Percentiles rank a stretch among this genome's conserved stretches.
Conservation (phyloP, 1,140 invertebrate species). For the Theocolax elegans region DNA sequence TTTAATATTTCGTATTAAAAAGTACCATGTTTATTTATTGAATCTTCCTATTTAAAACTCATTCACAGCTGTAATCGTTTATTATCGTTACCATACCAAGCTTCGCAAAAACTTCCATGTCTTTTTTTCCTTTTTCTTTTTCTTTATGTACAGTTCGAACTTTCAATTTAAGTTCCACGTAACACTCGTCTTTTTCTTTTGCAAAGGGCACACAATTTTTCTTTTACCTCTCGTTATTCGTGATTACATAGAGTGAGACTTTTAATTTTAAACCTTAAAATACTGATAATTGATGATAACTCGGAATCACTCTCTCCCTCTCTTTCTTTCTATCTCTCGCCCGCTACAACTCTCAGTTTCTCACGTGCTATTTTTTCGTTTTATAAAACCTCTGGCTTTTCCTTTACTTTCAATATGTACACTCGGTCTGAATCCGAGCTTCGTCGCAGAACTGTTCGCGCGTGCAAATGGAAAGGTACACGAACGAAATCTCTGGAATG, state of each 20-base stretch:
- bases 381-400: constrained; percentile 40
- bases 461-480: constrained; percentile 39
- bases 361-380: too few relatives aligned
- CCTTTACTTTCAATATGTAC: constrained; percentile 35
- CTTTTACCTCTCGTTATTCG: background rate
- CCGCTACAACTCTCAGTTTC: too few relatives aligned
- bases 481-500: constrained; percentile 50
- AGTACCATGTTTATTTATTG: constrained; percentile 28
- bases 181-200: background rate
- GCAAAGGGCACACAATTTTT: constrained; percentile 4
- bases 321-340: constrained; percentile 7
- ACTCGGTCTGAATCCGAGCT: constrained; percentile 31
- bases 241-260: constrained; percentile 17
- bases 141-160: constrained; percentile 32
- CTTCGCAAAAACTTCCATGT: background rate
- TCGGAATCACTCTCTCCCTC: constrained; percentile 20
- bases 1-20: constrained; percentile 35
- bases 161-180: background rate
- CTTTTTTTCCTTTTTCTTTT: background rate
- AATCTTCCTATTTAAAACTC: constrained; percentile 27
- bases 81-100: constrained; percentile 20
- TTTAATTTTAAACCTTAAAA: constrained; percentile 44
- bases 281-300: constrained; percentile 46
- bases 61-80: constrained; percentile 33
- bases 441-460: constrained; percentile 33